phyloP scores from a whole-genome alignment of 2,888 invertebrate species.

The Tenthredo mesomela region DNA sequence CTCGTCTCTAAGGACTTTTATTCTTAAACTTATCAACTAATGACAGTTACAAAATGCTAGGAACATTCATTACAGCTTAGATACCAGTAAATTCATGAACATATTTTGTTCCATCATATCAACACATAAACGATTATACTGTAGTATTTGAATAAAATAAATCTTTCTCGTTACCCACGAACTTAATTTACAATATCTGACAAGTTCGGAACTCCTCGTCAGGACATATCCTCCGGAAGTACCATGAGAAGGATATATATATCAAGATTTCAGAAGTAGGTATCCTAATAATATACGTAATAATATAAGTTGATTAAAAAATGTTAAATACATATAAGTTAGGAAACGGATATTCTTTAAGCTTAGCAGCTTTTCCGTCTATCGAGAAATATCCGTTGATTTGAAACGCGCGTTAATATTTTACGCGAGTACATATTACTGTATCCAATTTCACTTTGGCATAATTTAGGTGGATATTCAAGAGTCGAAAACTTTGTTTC shows the following conservation, averaged over 20 bases:
- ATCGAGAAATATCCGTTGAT: not conserved
- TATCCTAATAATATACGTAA: not conserved
- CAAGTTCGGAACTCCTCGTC: not conserved
- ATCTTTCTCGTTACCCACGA: not conserved
- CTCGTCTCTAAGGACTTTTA: slow-evolving; percentile 12
- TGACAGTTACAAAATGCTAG: not conserved
- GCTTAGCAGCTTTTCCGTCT: not conserved
- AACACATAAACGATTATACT: not conserved
- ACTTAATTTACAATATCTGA: not conserved
- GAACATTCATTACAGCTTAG: not conserved
- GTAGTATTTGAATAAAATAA: not conserved
- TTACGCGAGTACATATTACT: not conserved
- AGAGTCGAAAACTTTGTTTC: not conserved
- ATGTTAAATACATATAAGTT: too few species aligned
- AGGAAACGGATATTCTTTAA: not conserved
- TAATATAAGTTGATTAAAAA: too few species aligned
- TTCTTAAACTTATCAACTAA: not conserved
- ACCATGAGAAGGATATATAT: not conserved
- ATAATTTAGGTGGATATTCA: not conserved
- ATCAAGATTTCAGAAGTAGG: not conserved
- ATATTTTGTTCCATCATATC: not conserved
- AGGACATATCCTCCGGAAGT: not conserved
- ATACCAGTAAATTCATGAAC: not conserved
- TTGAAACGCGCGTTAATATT: not conserved
- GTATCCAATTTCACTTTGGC: not conserved